These are phyloP conservation scores for Ia io DNA, from an alignment of 2,113 vertebrate genomes.

Conservation along the genomic window DNA sequence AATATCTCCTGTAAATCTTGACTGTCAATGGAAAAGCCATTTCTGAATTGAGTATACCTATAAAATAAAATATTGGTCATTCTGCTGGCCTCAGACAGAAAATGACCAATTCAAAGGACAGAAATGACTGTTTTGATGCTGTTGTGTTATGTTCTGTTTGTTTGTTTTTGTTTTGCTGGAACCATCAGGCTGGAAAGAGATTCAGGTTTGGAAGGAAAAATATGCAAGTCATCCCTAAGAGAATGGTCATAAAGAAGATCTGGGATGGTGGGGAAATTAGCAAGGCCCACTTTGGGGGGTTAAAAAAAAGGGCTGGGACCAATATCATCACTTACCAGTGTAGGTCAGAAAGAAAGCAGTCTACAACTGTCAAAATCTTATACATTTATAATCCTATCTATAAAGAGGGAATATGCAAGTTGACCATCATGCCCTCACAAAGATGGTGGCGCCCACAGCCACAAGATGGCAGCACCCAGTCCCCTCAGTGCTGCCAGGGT, in stretches of 20 bases:
- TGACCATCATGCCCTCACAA: too few relatives aligned
- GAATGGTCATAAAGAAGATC: not conserved
- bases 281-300: not conserved
- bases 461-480: too few relatives aligned
- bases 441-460: too few relatives aligned
- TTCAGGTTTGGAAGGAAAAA: not conserved
- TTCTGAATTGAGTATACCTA: not conserved
- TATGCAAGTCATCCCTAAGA: not conserved
- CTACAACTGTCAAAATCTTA: not conserved
- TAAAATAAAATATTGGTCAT: not conserved
- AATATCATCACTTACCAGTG: not conserved
- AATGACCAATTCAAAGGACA: not conserved
- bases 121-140: not conserved
- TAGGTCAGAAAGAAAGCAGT: not conserved
- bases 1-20: not conserved
- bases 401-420: too few relatives aligned
- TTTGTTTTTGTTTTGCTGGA: not conserved
- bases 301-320: not conserved
- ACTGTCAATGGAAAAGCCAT: not conserved
- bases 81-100: not conserved
- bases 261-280: not conserved
- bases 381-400: not conserved
- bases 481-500: too few relatives aligned
- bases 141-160: not conserved
- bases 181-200: not conserved